These are phyloP conservation scores for Philonicus albiceps DNA, from an alignment of 2,888 invertebrate genomes.

Conservation along the genomic window DNA sequence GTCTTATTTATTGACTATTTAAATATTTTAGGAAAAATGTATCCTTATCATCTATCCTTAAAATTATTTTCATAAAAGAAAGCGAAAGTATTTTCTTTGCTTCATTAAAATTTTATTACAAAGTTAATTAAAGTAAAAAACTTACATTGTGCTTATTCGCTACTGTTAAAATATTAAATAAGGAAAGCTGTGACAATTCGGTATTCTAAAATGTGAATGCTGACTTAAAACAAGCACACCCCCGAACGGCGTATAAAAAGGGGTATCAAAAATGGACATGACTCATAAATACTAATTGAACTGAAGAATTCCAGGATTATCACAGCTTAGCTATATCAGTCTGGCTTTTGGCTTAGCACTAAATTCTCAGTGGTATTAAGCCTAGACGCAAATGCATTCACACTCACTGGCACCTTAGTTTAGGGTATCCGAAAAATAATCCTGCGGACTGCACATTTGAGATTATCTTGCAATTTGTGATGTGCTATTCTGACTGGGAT, in stretches of 20 bases:
- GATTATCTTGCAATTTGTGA: not conserved
- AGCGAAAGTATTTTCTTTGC: not conserved
- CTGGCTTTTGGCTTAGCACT: slow-evolving; percentile 11
- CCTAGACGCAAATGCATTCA: slow-evolving; percentile 33
- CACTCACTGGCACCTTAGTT: slow-evolving; percentile 47
- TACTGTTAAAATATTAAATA: slow-evolving; percentile 25
- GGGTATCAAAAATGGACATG: not conserved
- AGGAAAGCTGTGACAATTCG: slow-evolving; percentile 47
- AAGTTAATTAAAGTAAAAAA: not conserved
- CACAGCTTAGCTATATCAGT: slow-evolving; percentile 44
- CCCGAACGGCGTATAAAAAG: not conserved
- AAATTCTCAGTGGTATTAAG: not conserved
- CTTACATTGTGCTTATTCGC: not conserved
- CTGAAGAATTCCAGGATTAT: slow-evolving; percentile 46
- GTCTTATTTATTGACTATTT: too few relatives aligned
- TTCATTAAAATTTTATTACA: not conserved
- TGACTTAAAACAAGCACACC: not conserved
- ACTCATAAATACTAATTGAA: slow-evolving; percentile 37
- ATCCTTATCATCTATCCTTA: not conserved
- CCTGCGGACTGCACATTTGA: not conserved
- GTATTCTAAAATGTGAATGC: slow-evolving; percentile 40
- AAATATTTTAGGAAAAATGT: too few relatives aligned
- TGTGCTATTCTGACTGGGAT: not conserved
- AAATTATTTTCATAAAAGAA: not conserved
- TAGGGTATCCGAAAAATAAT: slow-evolving; percentile 17